These are phyloP conservation scores for Rousettus leschenaultii DNA, from an alignment of 2,113 vertebrate genomes.

Conservation along the genomic window DNA sequence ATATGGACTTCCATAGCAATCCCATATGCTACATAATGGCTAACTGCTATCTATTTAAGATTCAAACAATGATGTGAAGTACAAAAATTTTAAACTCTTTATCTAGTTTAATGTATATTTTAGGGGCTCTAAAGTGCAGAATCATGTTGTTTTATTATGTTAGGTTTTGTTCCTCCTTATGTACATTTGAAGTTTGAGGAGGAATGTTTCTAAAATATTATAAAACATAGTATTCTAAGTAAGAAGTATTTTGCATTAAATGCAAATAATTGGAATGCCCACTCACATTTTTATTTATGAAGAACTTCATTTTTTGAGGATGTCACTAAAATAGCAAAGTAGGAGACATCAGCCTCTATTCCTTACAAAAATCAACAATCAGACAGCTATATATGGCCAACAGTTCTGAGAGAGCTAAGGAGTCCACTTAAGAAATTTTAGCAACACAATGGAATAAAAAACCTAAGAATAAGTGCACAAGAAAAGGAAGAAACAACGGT, in stretches of 20 bases:
- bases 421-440: background rate
- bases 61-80: conserved; percentile 60
- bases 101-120: background rate
- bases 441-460: background rate
- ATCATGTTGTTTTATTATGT: background rate
- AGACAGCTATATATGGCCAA: background rate
- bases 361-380: background rate
- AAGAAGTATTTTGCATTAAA: background rate
- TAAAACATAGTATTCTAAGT: background rate
- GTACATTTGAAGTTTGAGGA: background rate
- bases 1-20: conserved; percentile 74
- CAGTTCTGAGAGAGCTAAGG: background rate
- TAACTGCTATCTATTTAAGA: conserved; percentile 67
- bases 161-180: background rate
- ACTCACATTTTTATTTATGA: background rate
- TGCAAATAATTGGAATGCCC: background rate
- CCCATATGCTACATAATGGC: conserved; percentile 66
- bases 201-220: background rate
- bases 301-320: background rate
- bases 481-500: background rate
- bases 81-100: conserved; percentile 40
- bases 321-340: background rate
- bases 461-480: background rate
- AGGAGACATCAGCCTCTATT: background rate
- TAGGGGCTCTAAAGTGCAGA: conserved; percentile 12